Percentiles rank a stretch among this genome's conserved stretches.
These are phyloP conservation scores for Anolis carolinensis DNA, from an alignment of 2,113 vertebrate species.

Conservation along the genomic window DNA sequence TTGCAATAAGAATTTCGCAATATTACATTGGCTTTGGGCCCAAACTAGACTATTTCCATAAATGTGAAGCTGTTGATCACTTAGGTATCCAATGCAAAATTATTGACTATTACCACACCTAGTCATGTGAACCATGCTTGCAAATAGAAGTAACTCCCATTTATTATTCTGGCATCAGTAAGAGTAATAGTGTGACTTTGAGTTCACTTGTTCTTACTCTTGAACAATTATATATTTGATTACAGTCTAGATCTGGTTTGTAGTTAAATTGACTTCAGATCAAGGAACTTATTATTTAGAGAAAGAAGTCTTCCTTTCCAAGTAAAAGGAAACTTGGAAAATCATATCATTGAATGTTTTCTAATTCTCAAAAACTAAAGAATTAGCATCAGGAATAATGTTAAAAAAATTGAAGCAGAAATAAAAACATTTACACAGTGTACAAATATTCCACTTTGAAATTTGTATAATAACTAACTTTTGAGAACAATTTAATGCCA, in stretches of 20 bases:
- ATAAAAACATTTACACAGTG: background rate
- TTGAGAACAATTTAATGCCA: background rate
- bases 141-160: background rate
- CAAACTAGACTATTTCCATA: background rate
- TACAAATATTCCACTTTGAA: background rate
- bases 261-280: background rate
- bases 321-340: too few species aligned
- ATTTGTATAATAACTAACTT: background rate
- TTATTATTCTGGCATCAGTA: background rate
- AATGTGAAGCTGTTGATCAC: background rate
- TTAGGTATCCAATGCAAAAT: background rate
- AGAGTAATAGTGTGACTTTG: background rate
- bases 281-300: background rate
- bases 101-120: background rate
- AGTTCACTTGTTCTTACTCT: background rate
- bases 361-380: background rate
- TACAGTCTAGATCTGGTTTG: background rate
- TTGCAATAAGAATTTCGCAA: too few species aligned
- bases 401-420: background rate
- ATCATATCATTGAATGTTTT: background rate
- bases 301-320: background rate
- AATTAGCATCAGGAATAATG: background rate
- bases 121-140: background rate
- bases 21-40: too few species aligned
- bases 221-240: background rate